Evolutionary conservation across 2,113 vertebrate species (phyloP), one percentile per base, ranked within the genome.

Genomic region (Cryptotis parvus): DNA sequence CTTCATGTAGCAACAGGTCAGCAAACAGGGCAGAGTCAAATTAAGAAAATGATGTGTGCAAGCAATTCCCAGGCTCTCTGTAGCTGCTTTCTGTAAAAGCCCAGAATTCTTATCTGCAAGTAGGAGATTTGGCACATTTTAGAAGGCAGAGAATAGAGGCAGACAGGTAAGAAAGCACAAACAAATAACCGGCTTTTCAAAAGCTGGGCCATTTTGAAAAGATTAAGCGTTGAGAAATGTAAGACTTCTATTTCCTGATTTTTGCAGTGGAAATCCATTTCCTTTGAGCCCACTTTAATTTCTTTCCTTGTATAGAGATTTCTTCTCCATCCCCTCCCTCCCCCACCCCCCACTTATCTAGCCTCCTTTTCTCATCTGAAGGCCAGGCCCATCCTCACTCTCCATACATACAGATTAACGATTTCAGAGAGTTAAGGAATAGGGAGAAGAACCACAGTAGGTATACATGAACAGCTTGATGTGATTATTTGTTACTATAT

Each of bases 21-120:
- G 35, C 49, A 82, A 22, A n/a, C 0, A 18, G 70, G 39, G 41
- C 15, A 16, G 76, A 79, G 84, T 43, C 20, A 33, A 35, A 76
- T 24, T 0, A 27, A 41, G 49, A 70, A 9, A 49, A 33, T 4
- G 45, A 12, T 37, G 37, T 27, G 43, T n/a, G n/a, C 22, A 20
- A 43, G 52, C 3, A 7, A 10, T 4, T 4, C 33, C 20, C 1
- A 0, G 12, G 18, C 9, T 14, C 52, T 12, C 26, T 0, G 26
- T 9, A 79, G 72, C 83, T 55, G 66, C 66, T 72, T 33, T 66
- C 10, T 37, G 37, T 66, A 43, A 86, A 43, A 76, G 24, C 52
- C 22, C 45, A 20, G 27, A 3, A 15, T 6, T 6, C 16, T 12
- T 52, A 37, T 35, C 52, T 26, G 22, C 14, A 20, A 31, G 66